Percentiles rank a stretch among this genome's conserved stretches.
Evolutionary conservation across 2,797 vertebrate species (phyloP).

Genomic region (Acridotheres tristis): DNA sequence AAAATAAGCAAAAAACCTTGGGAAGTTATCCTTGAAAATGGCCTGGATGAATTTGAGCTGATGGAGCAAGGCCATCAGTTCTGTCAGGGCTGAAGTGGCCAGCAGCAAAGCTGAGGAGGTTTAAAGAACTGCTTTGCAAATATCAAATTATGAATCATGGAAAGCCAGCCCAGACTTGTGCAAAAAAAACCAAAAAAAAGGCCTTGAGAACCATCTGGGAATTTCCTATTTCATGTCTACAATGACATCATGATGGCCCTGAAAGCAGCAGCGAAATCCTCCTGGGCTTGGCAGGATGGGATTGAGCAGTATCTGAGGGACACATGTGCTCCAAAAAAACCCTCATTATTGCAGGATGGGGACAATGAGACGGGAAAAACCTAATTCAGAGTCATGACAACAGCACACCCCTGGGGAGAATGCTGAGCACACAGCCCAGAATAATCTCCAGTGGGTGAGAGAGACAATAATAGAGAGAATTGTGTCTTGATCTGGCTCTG

Average conservation of each 20-base stretch:
- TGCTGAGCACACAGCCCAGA: conserved; percentile 10
- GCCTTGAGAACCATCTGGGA: background rate
- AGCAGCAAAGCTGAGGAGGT: background rate
- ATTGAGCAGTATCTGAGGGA: background rate
- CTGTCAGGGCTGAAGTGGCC: background rate
- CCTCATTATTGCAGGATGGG: background rate
- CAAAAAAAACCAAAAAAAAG: background rate
- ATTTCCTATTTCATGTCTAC: background rate
- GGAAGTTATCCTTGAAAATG: background rate
- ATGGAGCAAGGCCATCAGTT: background rate
- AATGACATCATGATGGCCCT: background rate
- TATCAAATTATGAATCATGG: background rate
- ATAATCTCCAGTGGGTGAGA: background rate
- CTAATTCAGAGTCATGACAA: background rate
- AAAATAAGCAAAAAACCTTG: background rate
- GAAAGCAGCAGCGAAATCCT: background rate
- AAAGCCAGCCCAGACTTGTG: background rate
- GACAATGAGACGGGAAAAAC: background rate
- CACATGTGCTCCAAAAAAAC: background rate
- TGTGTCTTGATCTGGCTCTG: conserved; percentile 20
- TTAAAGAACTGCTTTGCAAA: background rate
- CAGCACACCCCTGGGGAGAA: conserved; percentile 4
- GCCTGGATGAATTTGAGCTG: background rate
- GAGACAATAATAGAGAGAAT: background rate
- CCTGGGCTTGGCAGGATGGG: background rate